These are phyloP conservation scores for Lymantria monacha DNA, from an alignment of 2,888 invertebrate genomes.

Conservation along the genomic window DNA sequence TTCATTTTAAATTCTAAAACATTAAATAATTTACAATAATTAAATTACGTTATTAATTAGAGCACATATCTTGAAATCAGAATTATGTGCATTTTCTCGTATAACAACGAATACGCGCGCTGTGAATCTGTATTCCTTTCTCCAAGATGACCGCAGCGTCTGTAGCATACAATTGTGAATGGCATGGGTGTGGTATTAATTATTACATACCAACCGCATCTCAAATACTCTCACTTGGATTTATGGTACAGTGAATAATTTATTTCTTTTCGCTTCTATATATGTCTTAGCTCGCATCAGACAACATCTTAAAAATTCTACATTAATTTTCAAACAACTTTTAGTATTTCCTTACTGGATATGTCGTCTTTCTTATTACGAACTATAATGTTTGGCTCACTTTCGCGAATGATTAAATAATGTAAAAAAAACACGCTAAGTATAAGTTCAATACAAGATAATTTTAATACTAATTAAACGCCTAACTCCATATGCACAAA, in stretches of 20 bases:
- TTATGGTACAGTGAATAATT: neutral
- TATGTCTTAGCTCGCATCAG: neutral
- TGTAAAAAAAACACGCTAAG: too few species aligned
- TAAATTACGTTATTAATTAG: too few species aligned
- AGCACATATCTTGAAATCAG: too few species aligned
- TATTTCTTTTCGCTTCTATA: neutral
- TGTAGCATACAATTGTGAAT: constrained; percentile 23
- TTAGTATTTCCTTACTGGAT: too few species aligned
- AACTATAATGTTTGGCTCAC: too few species aligned
- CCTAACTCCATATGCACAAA: too few species aligned
- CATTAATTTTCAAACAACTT: too few species aligned
- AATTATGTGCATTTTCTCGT: constrained; percentile 1
- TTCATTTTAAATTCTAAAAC: neutral
- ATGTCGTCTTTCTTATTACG: too few species aligned
- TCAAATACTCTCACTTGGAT: constrained; percentile 18
- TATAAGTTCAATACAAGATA: too few species aligned
- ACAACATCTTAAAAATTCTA: too few species aligned
- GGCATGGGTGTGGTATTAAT: constrained; percentile 30
- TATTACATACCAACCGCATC: constrained; percentile 19
- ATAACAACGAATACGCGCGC: constrained; percentile 11
- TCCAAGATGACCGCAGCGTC: constrained; percentile 32
- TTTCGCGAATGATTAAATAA: too few species aligned
- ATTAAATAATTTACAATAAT: neutral
- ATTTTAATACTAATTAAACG: too few species aligned
- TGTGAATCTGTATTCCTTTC: constrained; percentile 30